A percentile compares a stretch with the other conserved stretches of the same genome.
These are phyloP conservation scores for Calameuta filiformis DNA, from an alignment of 2,888 invertebrate species.

Conservation along the genomic window DNA sequence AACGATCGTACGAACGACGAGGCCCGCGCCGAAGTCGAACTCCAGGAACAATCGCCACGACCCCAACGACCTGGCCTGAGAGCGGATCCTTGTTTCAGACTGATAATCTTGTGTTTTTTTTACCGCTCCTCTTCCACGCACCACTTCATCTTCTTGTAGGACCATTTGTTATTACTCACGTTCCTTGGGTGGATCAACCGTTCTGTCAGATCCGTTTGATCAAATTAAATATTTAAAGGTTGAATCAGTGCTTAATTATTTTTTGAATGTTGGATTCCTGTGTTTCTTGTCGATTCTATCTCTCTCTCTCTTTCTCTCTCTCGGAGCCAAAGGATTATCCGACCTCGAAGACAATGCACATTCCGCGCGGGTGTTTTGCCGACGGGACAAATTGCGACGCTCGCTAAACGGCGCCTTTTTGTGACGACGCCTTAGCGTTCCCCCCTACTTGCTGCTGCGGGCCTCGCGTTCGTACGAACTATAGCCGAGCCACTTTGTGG, in stretches of 20 bases:
- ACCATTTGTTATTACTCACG: neutral
- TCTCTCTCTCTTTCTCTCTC: neutral
- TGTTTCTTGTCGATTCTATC: neutral
- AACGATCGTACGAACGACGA: constrained; percentile 15
- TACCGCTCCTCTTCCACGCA: neutral
- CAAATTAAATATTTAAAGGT: neutral
- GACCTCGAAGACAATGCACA: constrained; percentile 55
- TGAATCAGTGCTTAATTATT: neutral
- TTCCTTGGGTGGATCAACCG: neutral
- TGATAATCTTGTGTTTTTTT: constrained; percentile 2
- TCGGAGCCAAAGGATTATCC: neutral
- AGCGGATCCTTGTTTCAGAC: constrained; percentile 60
- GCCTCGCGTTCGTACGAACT: neutral
- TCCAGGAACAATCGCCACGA: constrained; percentile 31
- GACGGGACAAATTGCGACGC: constrained; percentile 62
- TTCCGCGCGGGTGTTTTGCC: constrained; percentile 59
- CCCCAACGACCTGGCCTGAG: constrained; percentile 56
- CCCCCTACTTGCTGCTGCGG: constrained; percentile 19
- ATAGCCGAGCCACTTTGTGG: neutral
- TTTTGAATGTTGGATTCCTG: neutral
- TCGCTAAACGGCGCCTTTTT: constrained; percentile 61
- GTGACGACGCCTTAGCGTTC: constrained; percentile 38
- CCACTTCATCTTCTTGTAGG: neutral
- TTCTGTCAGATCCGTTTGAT: neutral
- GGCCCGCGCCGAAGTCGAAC: neutral